These are phyloP conservation scores for Brachypodius melanocephalos DNA, from an alignment of 2,113 vertebrate species.

Conservation along the genomic window DNA sequence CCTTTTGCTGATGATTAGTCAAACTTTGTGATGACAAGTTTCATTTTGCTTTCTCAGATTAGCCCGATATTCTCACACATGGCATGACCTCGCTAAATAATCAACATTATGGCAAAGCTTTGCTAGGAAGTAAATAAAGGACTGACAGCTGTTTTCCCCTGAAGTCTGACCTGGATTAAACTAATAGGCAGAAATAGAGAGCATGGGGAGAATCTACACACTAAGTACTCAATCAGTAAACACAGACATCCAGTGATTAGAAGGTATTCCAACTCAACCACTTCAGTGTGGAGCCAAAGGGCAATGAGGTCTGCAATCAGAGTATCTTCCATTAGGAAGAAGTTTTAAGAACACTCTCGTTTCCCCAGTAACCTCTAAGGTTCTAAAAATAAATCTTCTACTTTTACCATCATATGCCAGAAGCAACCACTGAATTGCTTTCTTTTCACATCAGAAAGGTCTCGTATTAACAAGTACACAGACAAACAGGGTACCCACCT, in stretches of 20 bases:
- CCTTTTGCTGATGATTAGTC: not conserved
- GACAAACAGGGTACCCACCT: conserved; percentile 73
- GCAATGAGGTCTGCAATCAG: not conserved
- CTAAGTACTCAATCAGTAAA: not conserved
- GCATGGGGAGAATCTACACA: not conserved
- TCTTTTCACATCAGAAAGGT: not conserved
- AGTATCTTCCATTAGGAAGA: not conserved
- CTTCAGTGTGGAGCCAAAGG: not conserved
- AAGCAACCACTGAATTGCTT: not conserved
- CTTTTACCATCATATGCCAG: not conserved
- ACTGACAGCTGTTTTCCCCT: not conserved
- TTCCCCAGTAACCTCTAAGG: not conserved
- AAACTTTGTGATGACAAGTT: not conserved
- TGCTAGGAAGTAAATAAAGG: not conserved
- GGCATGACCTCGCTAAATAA: not conserved
- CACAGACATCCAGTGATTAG: not conserved
- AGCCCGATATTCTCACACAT: rapidly evolving
- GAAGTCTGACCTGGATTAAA: not conserved
- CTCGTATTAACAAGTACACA: not conserved
- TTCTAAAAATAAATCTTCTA: not conserved
- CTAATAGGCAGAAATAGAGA: not conserved
- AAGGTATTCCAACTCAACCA: not conserved
- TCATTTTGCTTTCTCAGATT: not conserved
- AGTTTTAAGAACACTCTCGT: rapidly evolving
- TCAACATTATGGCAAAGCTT: not conserved